phyloP scores from a whole-genome alignment of 2,888 invertebrate species.

The Synergus laeviventris region DNA sequence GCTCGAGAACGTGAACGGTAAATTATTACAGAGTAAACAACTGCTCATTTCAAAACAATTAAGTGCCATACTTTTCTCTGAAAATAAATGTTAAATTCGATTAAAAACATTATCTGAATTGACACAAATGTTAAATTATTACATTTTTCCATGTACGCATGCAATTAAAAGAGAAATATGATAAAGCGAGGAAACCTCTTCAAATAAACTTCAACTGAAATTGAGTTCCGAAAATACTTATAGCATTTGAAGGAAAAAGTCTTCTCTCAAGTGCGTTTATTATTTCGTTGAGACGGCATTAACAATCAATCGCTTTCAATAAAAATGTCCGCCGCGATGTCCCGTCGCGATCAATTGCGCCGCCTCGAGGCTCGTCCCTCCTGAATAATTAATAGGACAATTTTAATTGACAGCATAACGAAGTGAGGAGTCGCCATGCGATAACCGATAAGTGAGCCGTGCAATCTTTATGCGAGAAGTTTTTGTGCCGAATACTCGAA shows the following conservation, averaged over 20 bases:
- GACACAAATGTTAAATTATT: conserved; percentile 29
- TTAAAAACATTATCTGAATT: background rate
- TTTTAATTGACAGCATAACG: conserved; percentile 40
- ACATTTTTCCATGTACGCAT: background rate
- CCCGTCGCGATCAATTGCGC: conserved; percentile 28
- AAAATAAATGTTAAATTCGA: conserved; percentile 3
- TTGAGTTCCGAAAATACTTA: background rate
- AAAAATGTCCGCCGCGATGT: conserved; percentile 22
- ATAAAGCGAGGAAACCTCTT: background rate
- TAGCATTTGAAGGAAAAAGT: background rate
- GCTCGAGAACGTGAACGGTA: background rate
- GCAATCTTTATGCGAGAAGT: conserved; percentile 38
- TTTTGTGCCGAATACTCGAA: conserved; percentile 11
- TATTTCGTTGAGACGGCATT: conserved; percentile 23
- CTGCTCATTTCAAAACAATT: conserved; percentile 18
- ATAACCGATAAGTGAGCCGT: conserved; percentile 37
- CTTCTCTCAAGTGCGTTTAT: conserved; percentile 5
- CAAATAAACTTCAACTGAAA: too few relatives aligned
- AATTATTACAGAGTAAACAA: conserved; percentile 25
- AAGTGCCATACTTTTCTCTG: background rate
- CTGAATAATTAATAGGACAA: conserved; percentile 40
- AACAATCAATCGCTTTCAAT: conserved; percentile 24
- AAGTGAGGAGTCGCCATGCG: conserved; percentile 20
- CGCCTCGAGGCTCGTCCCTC: conserved; percentile 25
- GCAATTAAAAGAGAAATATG: background rate